Conservation (phyloP, 2,888 invertebrate species). For the Cerastis rubricosa region DNA sequence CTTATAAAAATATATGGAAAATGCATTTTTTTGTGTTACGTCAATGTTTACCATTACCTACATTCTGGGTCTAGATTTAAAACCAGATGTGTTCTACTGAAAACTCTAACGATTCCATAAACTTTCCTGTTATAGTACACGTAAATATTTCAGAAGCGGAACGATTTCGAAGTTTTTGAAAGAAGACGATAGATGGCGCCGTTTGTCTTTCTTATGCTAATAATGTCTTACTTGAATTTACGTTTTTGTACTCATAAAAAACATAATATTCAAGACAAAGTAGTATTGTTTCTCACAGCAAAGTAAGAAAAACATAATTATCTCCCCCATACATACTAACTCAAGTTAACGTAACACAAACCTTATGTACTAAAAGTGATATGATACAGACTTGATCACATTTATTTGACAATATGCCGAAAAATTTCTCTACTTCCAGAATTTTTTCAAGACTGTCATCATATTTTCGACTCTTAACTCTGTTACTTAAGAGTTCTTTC, state of each 20-base stretch:
- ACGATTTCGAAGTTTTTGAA: neutral
- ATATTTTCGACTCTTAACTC: constrained; percentile 25
- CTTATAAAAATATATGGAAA: constrained; percentile 39
- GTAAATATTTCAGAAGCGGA: constrained; percentile 13
- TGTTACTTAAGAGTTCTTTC: constrained; percentile 1
- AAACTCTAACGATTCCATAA: constrained; percentile 13
- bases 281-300: constrained; percentile 15
- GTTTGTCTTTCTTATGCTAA: neutral
- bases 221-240: constrained; percentile 7
- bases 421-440: constrained; percentile 36
- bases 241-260: neutral
- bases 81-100: constrained; percentile 42
- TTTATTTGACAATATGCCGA: constrained; percentile 54
- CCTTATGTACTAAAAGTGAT: constrained; percentile 52
- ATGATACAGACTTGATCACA: constrained; percentile 55
- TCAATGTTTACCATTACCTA: constrained; percentile 46
- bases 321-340: constrained; percentile 21
- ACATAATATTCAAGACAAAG: constrained; percentile 25
- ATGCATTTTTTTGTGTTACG: constrained; percentile 29
- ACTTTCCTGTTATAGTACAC: neutral
- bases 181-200: constrained; percentile 34
- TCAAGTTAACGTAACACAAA: constrained; percentile 40
- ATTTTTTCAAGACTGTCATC: constrained; percentile 26
- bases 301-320: constrained; percentile 27
- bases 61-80: constrained; percentile 30